Base-by-base conservation (phyloP, 2,797 vertebrate species). In the Eurystomus glaucurus region DNA sequence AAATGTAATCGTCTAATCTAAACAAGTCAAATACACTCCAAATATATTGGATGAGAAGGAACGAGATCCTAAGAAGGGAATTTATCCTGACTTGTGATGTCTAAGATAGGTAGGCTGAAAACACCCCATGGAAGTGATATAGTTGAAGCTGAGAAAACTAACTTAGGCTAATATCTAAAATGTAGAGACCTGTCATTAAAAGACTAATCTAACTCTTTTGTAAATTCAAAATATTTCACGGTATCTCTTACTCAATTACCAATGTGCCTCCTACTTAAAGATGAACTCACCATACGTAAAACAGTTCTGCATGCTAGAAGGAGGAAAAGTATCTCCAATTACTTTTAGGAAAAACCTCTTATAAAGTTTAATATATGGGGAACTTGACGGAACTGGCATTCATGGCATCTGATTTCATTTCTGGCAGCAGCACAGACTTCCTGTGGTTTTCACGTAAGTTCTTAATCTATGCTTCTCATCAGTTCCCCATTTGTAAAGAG, bases 401-500 rank as follows among this genome's bases (percentile, higher is more conserved):
- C 29, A 43, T 43, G 57, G 78, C 52, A 85, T n/a, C 64, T 74
- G 71, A 77, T 92, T 92, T 96, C 68, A 89, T 89, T 95, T 81
- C 80, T 83, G 93, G 78, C 77, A 89, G 70, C 75, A 85, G 57
- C 48, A 87, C 19, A 83, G 74, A 37, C 48, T 95, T 94, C 77
- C 84, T 74, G 71, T 29, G 60, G 86, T 62, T 92, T 95, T 93
- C 78, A 89, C 1, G 0, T 77, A 91, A 91, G 75, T 72, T 15
- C 87, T 92, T 93, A 93, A 92, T 96, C 93, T 91, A 10, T 33
- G 60, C 77, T 93, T 88, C 92, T 95, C 86, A 93, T 93, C 94
- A 93, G 92, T 61, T 89, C 50, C 58, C 85, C 0, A 0, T 85
- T 93, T 92, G 55, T 91, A 94, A 89, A 85, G 55, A 83, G 74